Evolutionary conservation across 2,797 vertebrate genomes (phyloP).

Genomic region (Chelidonichthys spinosus): DNA sequence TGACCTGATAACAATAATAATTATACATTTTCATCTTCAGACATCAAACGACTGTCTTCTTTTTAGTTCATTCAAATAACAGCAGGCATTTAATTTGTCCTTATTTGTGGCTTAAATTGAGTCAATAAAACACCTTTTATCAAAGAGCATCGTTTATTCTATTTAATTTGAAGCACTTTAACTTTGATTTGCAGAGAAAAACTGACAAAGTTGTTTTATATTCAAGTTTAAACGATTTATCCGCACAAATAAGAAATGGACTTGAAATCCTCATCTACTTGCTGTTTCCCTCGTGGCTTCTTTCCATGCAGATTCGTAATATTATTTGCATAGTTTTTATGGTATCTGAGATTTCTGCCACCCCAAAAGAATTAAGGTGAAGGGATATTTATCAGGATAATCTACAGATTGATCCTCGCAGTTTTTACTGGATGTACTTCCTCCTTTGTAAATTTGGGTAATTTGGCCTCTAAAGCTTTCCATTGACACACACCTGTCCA

Average conservation of each 20-base stretch:
- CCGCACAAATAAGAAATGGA: background rate
- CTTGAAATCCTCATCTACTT: background rate
- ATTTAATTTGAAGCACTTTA: background rate
- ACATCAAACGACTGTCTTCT: background rate
- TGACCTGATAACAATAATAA: background rate
- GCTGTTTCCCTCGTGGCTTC: background rate
- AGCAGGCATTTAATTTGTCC: background rate
- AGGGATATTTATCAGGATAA: background rate
- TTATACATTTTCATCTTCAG: too few relatives aligned
- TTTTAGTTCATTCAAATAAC: background rate
- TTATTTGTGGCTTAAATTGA: background rate
- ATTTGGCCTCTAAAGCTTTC: background rate
- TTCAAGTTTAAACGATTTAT: background rate
- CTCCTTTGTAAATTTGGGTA: background rate
- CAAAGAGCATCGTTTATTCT: background rate
- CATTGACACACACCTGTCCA: slow-evolving; percentile 83
- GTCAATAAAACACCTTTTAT: background rate
- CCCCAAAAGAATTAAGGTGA: too few relatives aligned
- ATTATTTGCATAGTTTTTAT: background rate
- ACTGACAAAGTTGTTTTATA: background rate
- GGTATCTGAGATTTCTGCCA: too few relatives aligned
- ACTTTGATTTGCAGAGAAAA: background rate
- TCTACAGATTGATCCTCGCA: background rate
- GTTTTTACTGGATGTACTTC: background rate
- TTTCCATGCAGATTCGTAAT: too few relatives aligned